phyloP scores from a whole-genome alignment of 2,797 vertebrate species.

The Thunnus albacares region DNA sequence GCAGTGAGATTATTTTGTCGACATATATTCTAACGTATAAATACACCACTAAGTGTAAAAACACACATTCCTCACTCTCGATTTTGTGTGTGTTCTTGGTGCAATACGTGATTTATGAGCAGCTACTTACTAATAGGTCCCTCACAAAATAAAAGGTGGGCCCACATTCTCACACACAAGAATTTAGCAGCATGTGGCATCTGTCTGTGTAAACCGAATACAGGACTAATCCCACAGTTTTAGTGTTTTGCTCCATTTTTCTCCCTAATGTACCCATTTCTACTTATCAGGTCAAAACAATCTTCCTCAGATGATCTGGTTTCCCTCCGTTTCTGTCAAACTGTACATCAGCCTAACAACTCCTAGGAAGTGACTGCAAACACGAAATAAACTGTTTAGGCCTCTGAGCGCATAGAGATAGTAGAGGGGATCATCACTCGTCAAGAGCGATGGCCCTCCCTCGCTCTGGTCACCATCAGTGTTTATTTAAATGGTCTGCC shows the following conservation, averaged over 20 bases:
- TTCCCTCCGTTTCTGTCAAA: conserved; percentile 96
- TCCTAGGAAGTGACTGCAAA: conserved; percentile 97
- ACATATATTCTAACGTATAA: conserved; percentile 4
- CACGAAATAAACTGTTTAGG: conserved; percentile 99
- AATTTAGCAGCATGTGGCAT: conserved; percentile 72
- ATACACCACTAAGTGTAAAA: neutral
- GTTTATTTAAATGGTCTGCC: conserved; percentile 85
- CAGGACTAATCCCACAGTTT: conserved; percentile 80
- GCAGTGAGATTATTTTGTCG: conserved; percentile 17
- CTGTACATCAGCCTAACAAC: conserved; percentile 95
- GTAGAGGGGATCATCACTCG: conserved; percentile 83
- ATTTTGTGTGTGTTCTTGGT: neutral
- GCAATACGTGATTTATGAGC: neutral
- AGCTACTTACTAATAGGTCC: neutral
- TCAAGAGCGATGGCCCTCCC: conserved; percentile 80
- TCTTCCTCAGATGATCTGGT: conserved; percentile 95
- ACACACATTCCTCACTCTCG: neutral
- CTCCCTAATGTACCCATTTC: conserved; percentile 89
- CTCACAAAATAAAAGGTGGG: conserved; percentile 25
- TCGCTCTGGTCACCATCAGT: conserved; percentile 80
- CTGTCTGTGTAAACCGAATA: conserved; percentile 69
- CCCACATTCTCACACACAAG: conserved; percentile 44
- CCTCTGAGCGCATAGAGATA: conserved; percentile 91
- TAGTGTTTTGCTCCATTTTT: conserved; percentile 78
- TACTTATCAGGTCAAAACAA: conserved; percentile 96